Percentiles rank a stretch among this genome's conserved stretches.
Evolutionary conservation across 1,140 invertebrate genomes (phyloP).

Genomic region (Anagrus nilaparvatae): DNA sequence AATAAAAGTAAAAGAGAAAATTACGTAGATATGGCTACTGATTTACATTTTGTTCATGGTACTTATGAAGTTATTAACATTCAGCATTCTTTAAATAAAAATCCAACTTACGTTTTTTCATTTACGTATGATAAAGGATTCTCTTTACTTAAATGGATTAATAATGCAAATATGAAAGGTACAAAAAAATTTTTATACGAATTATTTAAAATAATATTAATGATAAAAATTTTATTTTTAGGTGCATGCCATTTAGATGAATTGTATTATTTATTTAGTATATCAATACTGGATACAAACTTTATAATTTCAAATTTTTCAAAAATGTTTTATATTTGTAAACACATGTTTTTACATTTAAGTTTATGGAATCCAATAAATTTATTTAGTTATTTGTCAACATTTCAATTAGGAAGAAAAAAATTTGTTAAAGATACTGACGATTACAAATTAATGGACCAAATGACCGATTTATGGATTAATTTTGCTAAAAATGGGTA

Average conservation of each 20-base stretch:
- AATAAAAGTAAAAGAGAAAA: constrained; percentile 21
- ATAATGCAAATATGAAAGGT: too few relatives aligned
- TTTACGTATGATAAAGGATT: constrained; percentile 33
- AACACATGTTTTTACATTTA: too few relatives aligned
- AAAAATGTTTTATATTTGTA: too few relatives aligned
- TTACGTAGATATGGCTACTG: constrained; percentile 36
- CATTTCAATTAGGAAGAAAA: too few relatives aligned
- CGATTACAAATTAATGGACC: constrained; percentile 17
- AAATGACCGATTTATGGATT: constrained; percentile 26
- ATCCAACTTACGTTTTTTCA: constrained; percentile 41
- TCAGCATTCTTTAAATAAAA: constrained; percentile 24
- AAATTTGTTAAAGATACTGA: too few relatives aligned
- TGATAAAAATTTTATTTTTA: too few relatives aligned
- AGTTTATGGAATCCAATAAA: too few relatives aligned
- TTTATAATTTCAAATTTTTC: too few relatives aligned
- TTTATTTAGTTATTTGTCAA: too few relatives aligned
- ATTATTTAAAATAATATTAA: too few relatives aligned
- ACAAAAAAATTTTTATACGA: too few relatives aligned
- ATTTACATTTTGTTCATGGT: constrained; percentile 37
- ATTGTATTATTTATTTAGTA: constrained; percentile 22
- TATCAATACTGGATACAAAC: constrained; percentile 1
- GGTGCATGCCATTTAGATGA: constrained; percentile 29
- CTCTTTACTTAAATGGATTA: too few relatives aligned
- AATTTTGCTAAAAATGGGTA: constrained; percentile 36
- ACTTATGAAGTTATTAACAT: constrained; percentile 34